Evolutionary conservation across 37 sponge, comb jelly and placozoan genomes (phyloP), one percentile per base, ranked within the genome.

Genomic region (Chondrosia reniformis): DNA sequence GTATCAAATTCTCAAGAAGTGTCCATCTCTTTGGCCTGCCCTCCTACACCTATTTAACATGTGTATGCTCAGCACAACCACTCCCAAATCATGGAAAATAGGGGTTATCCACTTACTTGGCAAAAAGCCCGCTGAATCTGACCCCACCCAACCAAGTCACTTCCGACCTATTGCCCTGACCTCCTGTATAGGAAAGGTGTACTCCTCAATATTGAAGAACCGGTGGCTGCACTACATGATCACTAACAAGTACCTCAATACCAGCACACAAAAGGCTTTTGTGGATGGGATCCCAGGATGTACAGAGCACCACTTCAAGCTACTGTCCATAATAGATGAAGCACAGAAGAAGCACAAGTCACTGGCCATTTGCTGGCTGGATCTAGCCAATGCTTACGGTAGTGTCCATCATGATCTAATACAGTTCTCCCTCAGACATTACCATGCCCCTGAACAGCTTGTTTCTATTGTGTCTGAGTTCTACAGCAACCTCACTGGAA

Each of bases 281-380:
- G 58, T 56, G 3, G 58, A 56, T 6, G 3, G 58, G 58, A 36
- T 52, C 55, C 76, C 76, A 5, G 76, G 76, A 13, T 75, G 76
- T 43, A 75, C 76, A 33, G 76, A 75, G 33, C 76, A 75, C 55
- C 76, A 75, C 55, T 17, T 46, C 31, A 75, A 46, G 76, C 55
- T 75, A 7, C 27, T 56, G 58, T n/a, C n/a, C n/a, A n/a, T n/a
- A n/a, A n/a, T n/a, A n/a, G n/a, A n/a, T n/a, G n/a, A n/a, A n/a
- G n/a, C n/a, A n/a, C n/a, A n/a, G n/a, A n/a, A n/a, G n/a, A n/a
- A n/a, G n/a, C n/a, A n/a, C n/a, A n/a, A n/a, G n/a, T n/a, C n/a
- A n/a, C n/a, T n/a, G n/a, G n/a, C n/a, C n/a, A n/a, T n/a, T n/a
- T n/a, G n/a, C n/a, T n/a, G n/a, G n/a, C n/a, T n/a, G n/a, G n/a